These are phyloP conservation scores for Diachasmimorpha longicaudata DNA, from an alignment of 1,140 invertebrate genomes.

Conservation along the genomic window DNA sequence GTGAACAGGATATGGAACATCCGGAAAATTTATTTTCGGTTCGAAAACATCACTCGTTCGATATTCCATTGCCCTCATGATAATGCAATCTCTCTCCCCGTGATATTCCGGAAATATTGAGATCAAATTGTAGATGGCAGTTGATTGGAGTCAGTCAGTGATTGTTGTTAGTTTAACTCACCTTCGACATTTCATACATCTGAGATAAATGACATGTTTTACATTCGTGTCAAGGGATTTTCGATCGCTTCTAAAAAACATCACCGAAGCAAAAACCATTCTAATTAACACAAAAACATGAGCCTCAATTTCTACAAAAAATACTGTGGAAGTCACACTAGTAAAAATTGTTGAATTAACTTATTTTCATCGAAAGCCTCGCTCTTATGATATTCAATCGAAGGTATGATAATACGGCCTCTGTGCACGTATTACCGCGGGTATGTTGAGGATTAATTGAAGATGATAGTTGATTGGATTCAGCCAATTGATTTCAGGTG, in stretches of 20 bases:
- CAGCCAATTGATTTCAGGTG: background rate
- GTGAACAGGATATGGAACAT: too few relatives aligned
- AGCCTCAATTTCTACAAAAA: too few relatives aligned
- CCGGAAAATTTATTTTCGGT: too few relatives aligned
- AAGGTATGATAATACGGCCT: background rate
- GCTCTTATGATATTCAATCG: background rate
- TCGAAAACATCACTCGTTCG: background rate
- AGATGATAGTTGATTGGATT: background rate
- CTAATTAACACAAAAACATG: too few relatives aligned
- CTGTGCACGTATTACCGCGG: background rate
- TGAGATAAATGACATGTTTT: too few relatives aligned
- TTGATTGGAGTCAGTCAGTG: background rate
- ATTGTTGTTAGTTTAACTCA: background rate
- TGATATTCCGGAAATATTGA: background rate
- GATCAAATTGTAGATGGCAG: background rate
- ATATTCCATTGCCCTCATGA: background rate
- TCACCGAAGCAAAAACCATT: too few relatives aligned
- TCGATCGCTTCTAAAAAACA: too few relatives aligned
- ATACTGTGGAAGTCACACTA: too few relatives aligned
- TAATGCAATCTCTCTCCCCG: background rate
- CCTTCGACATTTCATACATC: too few relatives aligned
- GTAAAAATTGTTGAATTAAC: too few relatives aligned
- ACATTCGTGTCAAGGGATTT: too few relatives aligned
- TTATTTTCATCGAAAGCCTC: too few relatives aligned
- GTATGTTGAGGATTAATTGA: background rate